These are phyloP conservation scores for Petrocephalus schoutedeni DNA, from an alignment of 2,797 vertebrate species.

Conservation along the genomic window DNA sequence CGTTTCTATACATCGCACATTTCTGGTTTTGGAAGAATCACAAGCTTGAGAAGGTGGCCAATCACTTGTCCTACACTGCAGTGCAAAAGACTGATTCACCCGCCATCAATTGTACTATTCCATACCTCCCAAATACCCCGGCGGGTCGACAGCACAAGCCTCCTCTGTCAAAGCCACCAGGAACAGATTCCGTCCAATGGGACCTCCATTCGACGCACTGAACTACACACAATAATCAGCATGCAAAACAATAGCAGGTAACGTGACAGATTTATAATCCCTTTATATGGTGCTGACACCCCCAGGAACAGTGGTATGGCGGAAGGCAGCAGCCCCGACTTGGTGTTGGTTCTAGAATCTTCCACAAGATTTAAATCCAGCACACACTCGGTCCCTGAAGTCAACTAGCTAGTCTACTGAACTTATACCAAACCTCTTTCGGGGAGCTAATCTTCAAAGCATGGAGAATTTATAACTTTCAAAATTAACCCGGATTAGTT, in stretches of 20 bases:
- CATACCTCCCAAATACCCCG: too few species aligned
- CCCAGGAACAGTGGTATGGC: not conserved
- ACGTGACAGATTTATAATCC: not conserved
- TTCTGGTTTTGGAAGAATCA: not conserved
- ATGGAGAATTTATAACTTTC: constrained; percentile 48
- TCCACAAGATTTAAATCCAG: constrained; percentile 25
- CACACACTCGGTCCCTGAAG: constrained; percentile 34
- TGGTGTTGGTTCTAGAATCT: not conserved
- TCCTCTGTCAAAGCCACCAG: not conserved
- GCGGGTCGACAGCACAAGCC: not conserved
- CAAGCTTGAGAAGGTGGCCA: not conserved
- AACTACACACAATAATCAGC: constrained; percentile 24
- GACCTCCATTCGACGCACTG: constrained; percentile 13
- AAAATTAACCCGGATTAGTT: constrained; percentile 51
- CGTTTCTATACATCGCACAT: not conserved
- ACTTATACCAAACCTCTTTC: constrained; percentile 53
- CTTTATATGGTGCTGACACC: constrained; percentile 24
- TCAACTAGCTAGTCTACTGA: constrained; percentile 40
- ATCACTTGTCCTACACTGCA: too few species aligned
- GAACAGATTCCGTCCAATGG: not conserved
- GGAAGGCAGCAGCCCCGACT: not conserved
- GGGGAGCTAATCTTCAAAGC: constrained; percentile 60
- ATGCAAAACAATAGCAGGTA: constrained; percentile 22
- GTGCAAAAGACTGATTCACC: too few species aligned
- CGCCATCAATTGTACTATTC: too few species aligned